Base-by-base conservation (phyloP, 2,888 invertebrate species). In the Copidosoma aretas region DNA sequence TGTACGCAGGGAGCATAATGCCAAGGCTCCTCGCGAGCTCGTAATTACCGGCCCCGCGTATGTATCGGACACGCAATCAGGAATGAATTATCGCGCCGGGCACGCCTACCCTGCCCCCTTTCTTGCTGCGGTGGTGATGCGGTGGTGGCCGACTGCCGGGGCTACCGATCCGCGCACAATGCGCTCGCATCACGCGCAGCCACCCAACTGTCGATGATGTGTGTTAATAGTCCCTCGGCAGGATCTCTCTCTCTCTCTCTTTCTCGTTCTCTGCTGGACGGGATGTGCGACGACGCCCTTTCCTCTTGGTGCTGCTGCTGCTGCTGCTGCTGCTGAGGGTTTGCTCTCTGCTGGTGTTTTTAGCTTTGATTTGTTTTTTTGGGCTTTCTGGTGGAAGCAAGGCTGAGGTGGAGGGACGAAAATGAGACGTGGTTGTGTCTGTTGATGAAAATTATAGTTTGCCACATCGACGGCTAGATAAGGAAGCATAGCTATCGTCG, bases 11-110 rank as follows among this genome's bases (percentile, higher is more conserved):
- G 32, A 32, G 32, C 49, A 43, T 25, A 60, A 58, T 54, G 56
- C 56, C 49, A 43, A 58, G 64, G 73, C 21, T 53, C 21, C 22
- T n/a, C 53, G 19, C 49, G 19, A 32, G 69, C 74, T 74, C 75
- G 76, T 79, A 81, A 81, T 80, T 80, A 78, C 79, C 77, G 81
- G 76, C 78, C 79, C 32, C 32, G 32, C 32, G 80, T 77, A 67
- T 69, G 81, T 83, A 83, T 81, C 82, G 79, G 82, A 83, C 83
- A 82, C 81, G 82, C 80, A 82, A 83, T 83, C 82, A 82, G 79
- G 82, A 81, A 81, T 83, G 82, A 83, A 82, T 83, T 83, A 83
- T 81, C 79, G 80, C 75, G 52, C 39, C n/a, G 19, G 67, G 69
- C 68, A 71, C 71, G 71, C 71, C 71, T 32, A 32, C 32, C 32